Conservation (phyloP, 2,113 vertebrate genomes). For the Marmota monax region DNA sequence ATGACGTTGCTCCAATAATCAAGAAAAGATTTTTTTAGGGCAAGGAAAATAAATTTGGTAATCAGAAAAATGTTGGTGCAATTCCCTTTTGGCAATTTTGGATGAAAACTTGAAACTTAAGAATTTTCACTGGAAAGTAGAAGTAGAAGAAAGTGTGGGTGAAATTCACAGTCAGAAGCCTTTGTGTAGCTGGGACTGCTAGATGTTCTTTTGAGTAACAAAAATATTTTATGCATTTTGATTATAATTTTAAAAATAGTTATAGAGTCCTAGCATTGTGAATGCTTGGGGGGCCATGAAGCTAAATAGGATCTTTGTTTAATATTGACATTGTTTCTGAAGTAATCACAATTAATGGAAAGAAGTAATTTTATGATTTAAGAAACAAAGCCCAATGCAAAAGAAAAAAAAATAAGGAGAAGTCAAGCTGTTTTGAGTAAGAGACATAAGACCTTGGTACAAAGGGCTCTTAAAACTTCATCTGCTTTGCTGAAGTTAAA, state of each 20-base stretch:
- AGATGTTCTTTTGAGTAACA: constrained; percentile 4
- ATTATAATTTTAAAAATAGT: constrained; percentile 20
- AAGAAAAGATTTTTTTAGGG: constrained; percentile 26
- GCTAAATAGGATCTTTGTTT: constrained; percentile 51
- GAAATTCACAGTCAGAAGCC: constrained; percentile 23
- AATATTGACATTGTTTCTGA: constrained; percentile 49
- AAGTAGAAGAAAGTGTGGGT: constrained; percentile 7
- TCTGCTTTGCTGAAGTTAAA: constrained; percentile 59
- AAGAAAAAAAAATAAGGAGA: not conserved
- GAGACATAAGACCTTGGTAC: constrained; percentile 3
- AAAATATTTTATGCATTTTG: constrained; percentile 1
- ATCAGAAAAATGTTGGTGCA: not conserved
- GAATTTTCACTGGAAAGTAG: constrained; percentile 2
- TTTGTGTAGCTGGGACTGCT: not conserved
- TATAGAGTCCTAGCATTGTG: not conserved
- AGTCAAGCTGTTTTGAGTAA: not conserved
- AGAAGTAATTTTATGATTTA: constrained; percentile 17
- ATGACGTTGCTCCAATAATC: constrained; percentile 8
- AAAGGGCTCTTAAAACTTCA: constrained; percentile 9
- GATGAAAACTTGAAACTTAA: not conserved
- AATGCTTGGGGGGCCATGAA: not conserved
- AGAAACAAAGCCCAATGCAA: not conserved
- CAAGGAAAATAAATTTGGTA: not conserved
- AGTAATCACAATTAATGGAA: not conserved
- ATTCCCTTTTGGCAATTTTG: not conserved